Percentiles rank a stretch among this genome's conserved stretches.
Evolutionary conservation across 23 tunicate species (phyloP).

Genomic region (Ascidia mentula): DNA sequence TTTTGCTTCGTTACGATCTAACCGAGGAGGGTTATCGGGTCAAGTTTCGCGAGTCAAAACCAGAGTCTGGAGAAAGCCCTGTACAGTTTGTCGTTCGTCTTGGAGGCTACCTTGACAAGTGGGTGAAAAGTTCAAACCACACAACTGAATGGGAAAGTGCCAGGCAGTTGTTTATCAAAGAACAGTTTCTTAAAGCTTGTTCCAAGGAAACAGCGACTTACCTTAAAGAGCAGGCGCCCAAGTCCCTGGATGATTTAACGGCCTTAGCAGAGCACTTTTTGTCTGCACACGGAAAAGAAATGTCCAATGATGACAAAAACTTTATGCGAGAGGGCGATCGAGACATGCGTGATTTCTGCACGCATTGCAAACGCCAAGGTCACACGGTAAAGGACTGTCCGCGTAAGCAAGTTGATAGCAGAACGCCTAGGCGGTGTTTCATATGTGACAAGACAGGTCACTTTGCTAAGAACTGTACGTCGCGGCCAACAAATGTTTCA

Average conservation of each 20-base stretch:
- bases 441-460: not conserved
- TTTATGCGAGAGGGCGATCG: not conserved
- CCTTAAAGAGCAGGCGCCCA: constrained; percentile 2
- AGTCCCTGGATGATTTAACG: not conserved
- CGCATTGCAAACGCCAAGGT: not conserved
- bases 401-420: not conserved
- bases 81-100: constrained; percentile 19
- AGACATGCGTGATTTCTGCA: not conserved
- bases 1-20: constrained; percentile 14
- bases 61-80: constrained; percentile 20
- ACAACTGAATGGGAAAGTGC: not conserved
- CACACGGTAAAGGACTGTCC: not conserved
- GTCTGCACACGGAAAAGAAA: not conserved
- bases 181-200: not conserved
- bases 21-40: constrained; percentile 29
- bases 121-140: not conserved
- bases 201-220: not conserved
- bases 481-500: not conserved
- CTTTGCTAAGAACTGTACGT: not conserved
- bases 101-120: not conserved
- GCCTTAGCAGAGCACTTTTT: not conserved
- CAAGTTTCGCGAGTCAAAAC: constrained; percentile 22
- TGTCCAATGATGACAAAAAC: not conserved
- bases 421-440: not conserved
- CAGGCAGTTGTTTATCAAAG: constrained; percentile 3